Base-by-base conservation (phyloP, 92 coral and sea anemone species). In the Parazoanthus swiftii region DNA sequence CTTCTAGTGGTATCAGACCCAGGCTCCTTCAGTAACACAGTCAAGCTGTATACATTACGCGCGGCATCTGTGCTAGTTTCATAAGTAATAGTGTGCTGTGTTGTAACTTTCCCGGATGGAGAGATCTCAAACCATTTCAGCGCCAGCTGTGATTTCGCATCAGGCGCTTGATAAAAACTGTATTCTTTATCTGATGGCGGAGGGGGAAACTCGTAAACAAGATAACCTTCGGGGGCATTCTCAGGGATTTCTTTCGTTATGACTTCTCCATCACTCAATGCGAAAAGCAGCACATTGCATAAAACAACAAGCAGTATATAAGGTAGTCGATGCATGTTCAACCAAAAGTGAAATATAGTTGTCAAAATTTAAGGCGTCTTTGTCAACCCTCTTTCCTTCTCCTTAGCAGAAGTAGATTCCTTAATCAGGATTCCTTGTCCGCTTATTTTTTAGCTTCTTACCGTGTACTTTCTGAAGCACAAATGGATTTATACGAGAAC, bases 171-270 rank as follows among this genome's bases (percentile, higher is more conserved):
- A 26, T 91, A 90, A 51, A 95, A 92, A 35, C 90, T 76, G 63
- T 95, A 95, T 16, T 85, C 82, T 66, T 93, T 93, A 43, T 88
- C 91, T 48, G 89, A 78, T 15, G 92, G 89, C 16, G 98, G 98
- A 50, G 85, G 37, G 23, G 88, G 56, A 81, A 95, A 93, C 81
- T 91, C 77, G 86, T 91, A 85, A 6, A 95, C 95, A 26, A 77
- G 44, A 39, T 63, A 89, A 5, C 91, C 93, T 20, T 84, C 87
- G 0, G 78, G 87, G 0, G 54, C 42, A 14, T 84, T 84, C 65
- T 84, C 87, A 8, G 65, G 79, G 8, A 84, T 84, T 15, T 74
- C 56, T 26, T 72, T 84, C 43, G 78, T 71, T 7, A 84, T 84
- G 6, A 84, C 42, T 68, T 71, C 48, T 84, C 87, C 87, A 35